A percentile compares a stretch with the other conserved stretches of the same genome.
These are phyloP conservation scores for Neodon shergylaensis DNA, from an alignment of 2,113 vertebrate genomes.

Conservation along the genomic window DNA sequence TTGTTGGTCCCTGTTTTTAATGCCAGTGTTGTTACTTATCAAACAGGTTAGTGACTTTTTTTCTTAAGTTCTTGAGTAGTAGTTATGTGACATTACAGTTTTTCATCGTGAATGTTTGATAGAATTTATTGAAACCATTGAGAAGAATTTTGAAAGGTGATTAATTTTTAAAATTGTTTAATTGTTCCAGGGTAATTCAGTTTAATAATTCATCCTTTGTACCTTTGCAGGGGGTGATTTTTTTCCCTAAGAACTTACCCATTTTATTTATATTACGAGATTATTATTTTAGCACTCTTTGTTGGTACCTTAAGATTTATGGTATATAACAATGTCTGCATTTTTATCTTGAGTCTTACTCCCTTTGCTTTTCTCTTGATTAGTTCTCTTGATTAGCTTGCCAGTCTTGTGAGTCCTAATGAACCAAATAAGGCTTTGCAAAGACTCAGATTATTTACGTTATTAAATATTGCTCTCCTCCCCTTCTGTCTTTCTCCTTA, in stretches of 20 bases:
- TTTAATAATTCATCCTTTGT: constrained; percentile 40
- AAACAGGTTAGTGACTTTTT: background rate
- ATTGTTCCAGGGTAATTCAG: background rate
- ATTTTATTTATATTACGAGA: constrained; percentile 6
- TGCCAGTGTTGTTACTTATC: constrained; percentile 24
- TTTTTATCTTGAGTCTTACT: background rate
- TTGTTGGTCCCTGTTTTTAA: background rate
- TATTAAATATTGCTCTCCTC: background rate
- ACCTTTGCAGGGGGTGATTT: background rate
- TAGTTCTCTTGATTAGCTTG: background rate
- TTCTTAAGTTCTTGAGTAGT: background rate
- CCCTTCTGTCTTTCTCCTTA: background rate
- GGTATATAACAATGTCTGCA: background rate
- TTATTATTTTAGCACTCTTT: background rate
- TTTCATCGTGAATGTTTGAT: constrained; percentile 40
- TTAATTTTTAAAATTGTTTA: background rate
- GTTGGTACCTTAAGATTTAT: background rate
- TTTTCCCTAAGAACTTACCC: background rate
- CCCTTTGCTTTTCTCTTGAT: background rate
- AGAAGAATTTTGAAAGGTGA: constrained; percentile 14
- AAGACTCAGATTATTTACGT: background rate
- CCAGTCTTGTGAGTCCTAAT: constrained; percentile 40
- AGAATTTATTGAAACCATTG: background rate
- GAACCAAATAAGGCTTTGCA: background rate
- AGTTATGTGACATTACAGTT: background rate